Conservation (phyloP, 2,888 invertebrate genomes). For the Hypomecis punctinalis region DNA sequence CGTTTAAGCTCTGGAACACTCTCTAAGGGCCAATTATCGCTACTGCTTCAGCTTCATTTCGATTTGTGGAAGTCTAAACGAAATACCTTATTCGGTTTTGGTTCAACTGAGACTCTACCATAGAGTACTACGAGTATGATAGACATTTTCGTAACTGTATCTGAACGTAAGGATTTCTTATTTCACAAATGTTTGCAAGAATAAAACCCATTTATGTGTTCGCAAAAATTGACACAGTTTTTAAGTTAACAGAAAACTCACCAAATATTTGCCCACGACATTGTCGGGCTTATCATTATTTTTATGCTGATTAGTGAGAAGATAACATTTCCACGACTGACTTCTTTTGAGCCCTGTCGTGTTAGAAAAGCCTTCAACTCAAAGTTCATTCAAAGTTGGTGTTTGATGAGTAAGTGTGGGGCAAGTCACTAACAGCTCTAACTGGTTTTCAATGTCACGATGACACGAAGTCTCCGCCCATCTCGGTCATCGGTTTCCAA, state of each 20-base stretch:
- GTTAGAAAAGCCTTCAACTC: background rate
- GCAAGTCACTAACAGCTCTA: conserved; percentile 46
- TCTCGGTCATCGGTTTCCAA: conserved; percentile 40
- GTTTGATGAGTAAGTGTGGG: conserved; percentile 28
- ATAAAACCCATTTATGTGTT: conserved; percentile 16
- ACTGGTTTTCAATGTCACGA: conserved; percentile 57
- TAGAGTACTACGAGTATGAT: background rate
- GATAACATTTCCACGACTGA: conserved; percentile 16
- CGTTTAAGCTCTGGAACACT: conserved; percentile 11
- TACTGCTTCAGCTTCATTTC: conserved; percentile 3
- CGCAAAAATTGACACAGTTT: conserved; percentile 19
- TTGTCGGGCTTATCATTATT: conserved; percentile 30
- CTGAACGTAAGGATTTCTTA: no score
- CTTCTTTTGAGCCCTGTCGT: conserved; percentile 24
- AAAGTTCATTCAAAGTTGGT: conserved; percentile 25
- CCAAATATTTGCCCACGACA: conserved; percentile 31
- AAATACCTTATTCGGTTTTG: background rate
- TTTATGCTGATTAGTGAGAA: conserved; percentile 14
- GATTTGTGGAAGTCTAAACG: background rate
- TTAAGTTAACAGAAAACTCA: conserved; percentile 18
- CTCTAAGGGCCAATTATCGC: conserved; percentile 17
- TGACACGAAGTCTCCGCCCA: conserved; percentile 38
- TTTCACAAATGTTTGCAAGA: background rate
- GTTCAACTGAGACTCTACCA: background rate
- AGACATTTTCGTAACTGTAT: background rate